Conservation (phyloP, 2,113 vertebrate genomes). For the Hippoglossus stenolepis region DNA sequence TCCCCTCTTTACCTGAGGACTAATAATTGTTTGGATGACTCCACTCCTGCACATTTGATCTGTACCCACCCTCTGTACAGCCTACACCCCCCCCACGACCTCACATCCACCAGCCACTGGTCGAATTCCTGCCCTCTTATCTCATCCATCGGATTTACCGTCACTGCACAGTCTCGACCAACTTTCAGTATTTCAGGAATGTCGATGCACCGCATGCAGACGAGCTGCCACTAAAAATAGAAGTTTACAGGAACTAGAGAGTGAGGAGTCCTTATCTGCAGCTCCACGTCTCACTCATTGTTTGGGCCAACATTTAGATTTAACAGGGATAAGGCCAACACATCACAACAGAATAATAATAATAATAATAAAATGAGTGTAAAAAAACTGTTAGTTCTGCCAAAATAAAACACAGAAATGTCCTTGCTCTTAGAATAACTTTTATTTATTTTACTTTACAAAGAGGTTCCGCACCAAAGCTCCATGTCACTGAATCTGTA, state of each 20-base stretch:
- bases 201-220: conserved; percentile 58
- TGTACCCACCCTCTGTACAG: not conserved
- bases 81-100: not conserved
- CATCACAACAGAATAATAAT: too few relatives aligned
- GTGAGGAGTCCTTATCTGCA: not conserved
- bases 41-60: not conserved
- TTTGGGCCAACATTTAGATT: not conserved
- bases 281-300: not conserved
- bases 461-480: conserved; percentile 66
- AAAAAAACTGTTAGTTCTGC: too few relatives aligned
- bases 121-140: conserved; percentile 80
- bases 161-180: conserved; percentile 45
- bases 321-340: not conserved
- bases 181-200: conserved; percentile 72
- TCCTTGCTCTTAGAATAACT: conserved; percentile 74
- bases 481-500: conserved; percentile 64
- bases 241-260: not conserved
- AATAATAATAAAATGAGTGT: too few relatives aligned
- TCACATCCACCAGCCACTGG: not conserved
- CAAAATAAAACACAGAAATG: not conserved
- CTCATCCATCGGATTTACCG: conserved; percentile 77
- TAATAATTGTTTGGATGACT: not conserved
- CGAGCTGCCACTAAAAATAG: conserved; percentile 68
- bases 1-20: not conserved
- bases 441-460: conserved; percentile 79